phyloP scores from a whole-genome alignment of 2,888 invertebrate genomes.

The Yponomeuta malinellus region DNA sequence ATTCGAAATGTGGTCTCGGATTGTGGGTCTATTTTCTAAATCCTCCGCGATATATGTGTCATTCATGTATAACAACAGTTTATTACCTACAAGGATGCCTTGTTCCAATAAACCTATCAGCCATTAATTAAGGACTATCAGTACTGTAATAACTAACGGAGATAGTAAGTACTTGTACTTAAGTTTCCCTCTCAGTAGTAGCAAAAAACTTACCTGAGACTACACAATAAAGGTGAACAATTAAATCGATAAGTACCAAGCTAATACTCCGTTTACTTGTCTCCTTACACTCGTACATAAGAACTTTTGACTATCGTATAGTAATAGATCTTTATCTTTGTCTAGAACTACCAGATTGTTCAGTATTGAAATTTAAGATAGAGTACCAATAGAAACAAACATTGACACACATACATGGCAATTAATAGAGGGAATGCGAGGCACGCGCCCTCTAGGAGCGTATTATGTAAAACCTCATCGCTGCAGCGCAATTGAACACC shows the following conservation, averaged over 20 bases:
- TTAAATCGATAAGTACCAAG: too few species aligned
- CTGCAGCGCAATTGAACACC: not conserved
- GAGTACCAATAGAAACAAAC: not conserved
- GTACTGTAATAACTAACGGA: not conserved
- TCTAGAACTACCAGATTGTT: not conserved
- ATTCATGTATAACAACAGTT: not conserved
- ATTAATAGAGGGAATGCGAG: constrained; percentile 10
- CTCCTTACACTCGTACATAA: too few species aligned
- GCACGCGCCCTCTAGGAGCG: constrained; percentile 1
- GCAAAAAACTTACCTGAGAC: not conserved
- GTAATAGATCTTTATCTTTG: not conserved
- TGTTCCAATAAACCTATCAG: not conserved
- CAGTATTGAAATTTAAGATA: not conserved
- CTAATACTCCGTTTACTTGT: too few species aligned
- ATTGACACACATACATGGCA: constrained; percentile 13
- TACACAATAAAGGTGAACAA: not conserved
- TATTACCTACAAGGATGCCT: not conserved
- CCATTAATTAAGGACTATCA: not conserved
- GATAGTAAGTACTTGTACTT: not conserved
- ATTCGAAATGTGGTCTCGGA: not conserved
- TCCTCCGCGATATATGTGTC: not conserved
- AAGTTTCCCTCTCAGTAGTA: not conserved
- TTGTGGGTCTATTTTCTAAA: not conserved
- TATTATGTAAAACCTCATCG: constrained; percentile 14
- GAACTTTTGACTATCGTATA: too few species aligned